Conservation (phyloP, 2,797 vertebrate genomes). For the Clarias platycephalus region DNA sequence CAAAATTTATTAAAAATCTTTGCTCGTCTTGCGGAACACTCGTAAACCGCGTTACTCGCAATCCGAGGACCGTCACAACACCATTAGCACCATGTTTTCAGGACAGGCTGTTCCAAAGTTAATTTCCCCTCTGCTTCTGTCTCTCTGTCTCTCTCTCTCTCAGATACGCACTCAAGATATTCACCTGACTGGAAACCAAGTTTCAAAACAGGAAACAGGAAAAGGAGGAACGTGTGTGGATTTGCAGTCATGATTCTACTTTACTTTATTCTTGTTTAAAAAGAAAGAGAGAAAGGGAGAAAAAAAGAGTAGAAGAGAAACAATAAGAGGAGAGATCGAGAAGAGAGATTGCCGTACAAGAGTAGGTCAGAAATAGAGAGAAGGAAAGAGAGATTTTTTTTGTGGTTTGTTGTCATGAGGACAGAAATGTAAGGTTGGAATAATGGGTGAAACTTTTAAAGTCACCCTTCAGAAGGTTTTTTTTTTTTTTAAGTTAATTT, state of each 20-base stretch:
- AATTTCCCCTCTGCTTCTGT: not conserved
- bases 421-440: not conserved
- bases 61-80: not conserved
- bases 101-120: conserved; percentile 9
- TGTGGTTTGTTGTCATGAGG: not conserved
- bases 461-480: not conserved
- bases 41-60: too few relatives aligned
- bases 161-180: not conserved
- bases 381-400: not conserved
- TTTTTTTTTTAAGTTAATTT: too few relatives aligned
- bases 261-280: not conserved
- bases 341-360: not conserved
- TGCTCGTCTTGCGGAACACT: too few relatives aligned
- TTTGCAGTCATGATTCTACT: not conserved
- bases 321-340: not conserved
- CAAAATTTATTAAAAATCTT: too few relatives aligned
- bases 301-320: not conserved
- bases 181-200: conserved; percentile 29
- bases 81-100: conserved; percentile 4
- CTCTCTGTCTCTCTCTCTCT: not conserved
- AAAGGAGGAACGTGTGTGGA: conserved; percentile 30
- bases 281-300: not conserved
- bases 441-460: not conserved
- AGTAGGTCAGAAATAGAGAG: not conserved
- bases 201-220: conserved; percentile 51